Evolutionary conservation across 2,113 vertebrate genomes (phyloP).

Genomic region (Pseudopipra pipra): DNA sequence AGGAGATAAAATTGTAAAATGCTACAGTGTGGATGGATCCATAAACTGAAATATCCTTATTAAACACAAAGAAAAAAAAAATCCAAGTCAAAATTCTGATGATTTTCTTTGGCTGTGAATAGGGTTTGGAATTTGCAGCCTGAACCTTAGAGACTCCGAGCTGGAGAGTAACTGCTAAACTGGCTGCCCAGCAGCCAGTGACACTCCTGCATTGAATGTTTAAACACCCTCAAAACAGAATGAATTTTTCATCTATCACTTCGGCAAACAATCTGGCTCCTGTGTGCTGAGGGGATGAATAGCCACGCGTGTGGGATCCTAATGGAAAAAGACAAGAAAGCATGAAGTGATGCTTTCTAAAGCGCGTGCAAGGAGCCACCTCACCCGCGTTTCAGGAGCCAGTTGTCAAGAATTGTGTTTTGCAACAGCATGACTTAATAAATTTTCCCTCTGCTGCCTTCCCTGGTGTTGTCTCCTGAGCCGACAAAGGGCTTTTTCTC

Average conservation of each 20-base stretch:
- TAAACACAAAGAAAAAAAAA: not conserved
- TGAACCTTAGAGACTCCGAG: not conserved
- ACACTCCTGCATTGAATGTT: constrained; percentile 53
- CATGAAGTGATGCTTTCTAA: constrained; percentile 13
- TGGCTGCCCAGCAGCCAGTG: constrained; percentile 37
- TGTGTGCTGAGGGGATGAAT: constrained; percentile 50
- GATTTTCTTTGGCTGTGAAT: not conserved
- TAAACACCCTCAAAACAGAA: constrained; percentile 56
- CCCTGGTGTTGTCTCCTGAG: not conserved
- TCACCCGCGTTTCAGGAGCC: not conserved
- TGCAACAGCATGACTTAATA: not conserved
- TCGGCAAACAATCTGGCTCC: constrained; percentile 59
- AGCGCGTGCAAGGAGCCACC: not conserved
- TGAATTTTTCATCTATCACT: constrained; percentile 68
- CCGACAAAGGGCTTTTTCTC: not conserved
- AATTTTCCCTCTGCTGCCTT: not conserved
- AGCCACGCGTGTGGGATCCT: constrained; percentile 37
- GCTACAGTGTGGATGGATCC: not conserved
- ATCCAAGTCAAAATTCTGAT: not conserved
- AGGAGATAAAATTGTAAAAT: not conserved
- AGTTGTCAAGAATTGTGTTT: not conserved
- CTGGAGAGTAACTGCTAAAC: not conserved
- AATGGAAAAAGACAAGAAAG: constrained; percentile 45
- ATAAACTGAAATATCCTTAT: not conserved
- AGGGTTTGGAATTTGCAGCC: not conserved